phyloP scores from a whole-genome alignment of 2,797 vertebrate species.

The Valencia hispanica region DNA sequence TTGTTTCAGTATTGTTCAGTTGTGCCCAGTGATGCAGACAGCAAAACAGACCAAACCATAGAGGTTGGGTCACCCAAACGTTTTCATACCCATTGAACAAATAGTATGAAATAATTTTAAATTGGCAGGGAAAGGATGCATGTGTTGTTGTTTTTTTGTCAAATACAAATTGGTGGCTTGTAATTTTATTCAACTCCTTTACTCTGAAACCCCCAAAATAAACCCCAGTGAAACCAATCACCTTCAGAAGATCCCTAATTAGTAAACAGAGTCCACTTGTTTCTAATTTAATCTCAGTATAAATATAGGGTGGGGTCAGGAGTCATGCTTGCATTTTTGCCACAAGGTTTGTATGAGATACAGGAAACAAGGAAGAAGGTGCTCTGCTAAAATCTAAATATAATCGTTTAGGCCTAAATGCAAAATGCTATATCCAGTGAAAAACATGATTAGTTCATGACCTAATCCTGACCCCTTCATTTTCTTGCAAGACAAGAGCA shows the following conservation, averaged over 20 bases:
- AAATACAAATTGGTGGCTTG: neutral
- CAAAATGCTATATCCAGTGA: neutral
- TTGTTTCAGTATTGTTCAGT: too few relatives aligned
- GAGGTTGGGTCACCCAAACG: neutral
- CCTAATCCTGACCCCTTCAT: neutral
- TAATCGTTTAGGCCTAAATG: neutral
- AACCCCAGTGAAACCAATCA: neutral
- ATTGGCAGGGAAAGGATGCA: neutral
- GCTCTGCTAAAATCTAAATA: neutral
- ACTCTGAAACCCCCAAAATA: neutral
- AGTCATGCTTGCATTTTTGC: neutral
- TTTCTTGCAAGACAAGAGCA: neutral
- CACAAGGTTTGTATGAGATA: neutral
- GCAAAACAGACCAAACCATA: too few relatives aligned
- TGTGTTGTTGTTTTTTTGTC: neutral
- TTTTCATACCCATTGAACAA: neutral
- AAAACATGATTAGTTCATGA: neutral
- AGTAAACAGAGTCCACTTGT: neutral
- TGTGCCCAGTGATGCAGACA: too few relatives aligned
- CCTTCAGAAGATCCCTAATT: neutral
- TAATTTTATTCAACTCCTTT: neutral
- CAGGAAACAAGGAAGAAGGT: neutral
- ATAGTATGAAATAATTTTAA: neutral
- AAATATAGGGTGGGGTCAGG: neutral
- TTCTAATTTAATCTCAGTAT: neutral